These are phyloP conservation scores for Passer montanus DNA, from an alignment of 2,113 vertebrate genomes.

Conservation along the genomic window DNA sequence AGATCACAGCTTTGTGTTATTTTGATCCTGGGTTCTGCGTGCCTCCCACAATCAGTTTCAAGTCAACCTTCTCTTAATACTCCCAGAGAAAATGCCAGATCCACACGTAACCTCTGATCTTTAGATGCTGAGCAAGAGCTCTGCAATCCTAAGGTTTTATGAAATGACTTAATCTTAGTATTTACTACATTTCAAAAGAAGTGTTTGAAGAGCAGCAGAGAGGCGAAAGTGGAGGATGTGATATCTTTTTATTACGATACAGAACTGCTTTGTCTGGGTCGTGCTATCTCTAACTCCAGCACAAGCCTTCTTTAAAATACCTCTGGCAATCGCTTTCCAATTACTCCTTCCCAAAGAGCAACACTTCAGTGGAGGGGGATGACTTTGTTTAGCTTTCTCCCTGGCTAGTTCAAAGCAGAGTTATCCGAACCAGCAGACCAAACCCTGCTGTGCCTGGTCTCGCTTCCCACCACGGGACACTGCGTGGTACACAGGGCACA, in stretches of 20 bases:
- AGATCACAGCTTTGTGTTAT: slow-evolving; percentile 31
- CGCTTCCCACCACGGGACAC: not conserved
- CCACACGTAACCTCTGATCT: slow-evolving; percentile 44
- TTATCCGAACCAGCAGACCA: not conserved
- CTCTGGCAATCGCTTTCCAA: slow-evolving; percentile 33
- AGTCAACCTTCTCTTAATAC: slow-evolving; percentile 31
- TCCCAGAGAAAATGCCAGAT: slow-evolving; percentile 37
- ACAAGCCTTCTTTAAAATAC: slow-evolving; percentile 18
- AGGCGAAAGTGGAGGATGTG: not conserved
- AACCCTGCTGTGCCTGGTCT: not conserved
- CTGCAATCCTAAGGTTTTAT: slow-evolving; percentile 55
- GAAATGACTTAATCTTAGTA: slow-evolving; percentile 61
- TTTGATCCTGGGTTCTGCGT: not conserved
- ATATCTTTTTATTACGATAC: slow-evolving; percentile 27
- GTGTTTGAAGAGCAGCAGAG: slow-evolving; percentile 23
- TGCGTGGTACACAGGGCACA: not conserved
- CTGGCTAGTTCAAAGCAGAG: not conserved
- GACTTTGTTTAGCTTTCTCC: slow-evolving; percentile 15
- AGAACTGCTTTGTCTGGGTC: slow-evolving; percentile 15
- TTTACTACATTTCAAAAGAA: slow-evolving; percentile 58
- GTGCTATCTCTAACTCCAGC: slow-evolving; percentile 46
- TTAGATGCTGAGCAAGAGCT: slow-evolving; percentile 28
- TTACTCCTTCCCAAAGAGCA: not conserved
- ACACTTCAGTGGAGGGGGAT: not conserved
- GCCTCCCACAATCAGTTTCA: not conserved